A percentile compares a stretch with the other conserved stretches of the same genome.
Evolutionary conservation across 2,797 vertebrate species (phyloP).

Genomic region (Xiphophorus birchmanni): DNA sequence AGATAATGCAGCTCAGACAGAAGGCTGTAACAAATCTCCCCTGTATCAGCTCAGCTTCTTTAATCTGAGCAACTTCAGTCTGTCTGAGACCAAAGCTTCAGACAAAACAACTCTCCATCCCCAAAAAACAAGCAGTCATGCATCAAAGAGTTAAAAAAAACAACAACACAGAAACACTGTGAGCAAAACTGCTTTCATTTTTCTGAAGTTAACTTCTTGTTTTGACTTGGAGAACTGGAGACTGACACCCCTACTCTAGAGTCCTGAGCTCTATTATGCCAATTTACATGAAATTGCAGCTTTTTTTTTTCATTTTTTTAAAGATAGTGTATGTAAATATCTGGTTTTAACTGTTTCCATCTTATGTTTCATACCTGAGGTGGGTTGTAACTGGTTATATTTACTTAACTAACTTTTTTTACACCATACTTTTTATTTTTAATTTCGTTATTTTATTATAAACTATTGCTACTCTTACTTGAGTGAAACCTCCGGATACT

Average conservation of each 20-base stretch:
- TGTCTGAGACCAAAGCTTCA: constrained; percentile 63
- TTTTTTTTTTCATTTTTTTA: not conserved
- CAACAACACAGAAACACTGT: not conserved
- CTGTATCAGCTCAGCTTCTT: constrained; percentile 63
- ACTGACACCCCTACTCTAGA: not conserved
- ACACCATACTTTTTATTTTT: too few relatives aligned
- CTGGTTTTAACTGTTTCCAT: not conserved
- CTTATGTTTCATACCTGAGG: not conserved
- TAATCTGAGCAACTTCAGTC: constrained; percentile 70
- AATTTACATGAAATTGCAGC: not conserved
- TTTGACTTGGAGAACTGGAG: not conserved
- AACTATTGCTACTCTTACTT: too few relatives aligned
- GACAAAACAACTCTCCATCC: constrained; percentile 52
- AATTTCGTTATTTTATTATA: too few relatives aligned
- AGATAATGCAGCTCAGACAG: constrained; percentile 64
- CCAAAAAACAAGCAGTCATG: not conserved
- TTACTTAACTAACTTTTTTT: too few relatives aligned
- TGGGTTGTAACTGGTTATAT: too few relatives aligned
- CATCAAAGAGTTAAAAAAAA: not conserved
- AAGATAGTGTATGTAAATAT: not conserved
- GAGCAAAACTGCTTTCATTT: not conserved
- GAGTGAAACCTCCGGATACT: too few relatives aligned
- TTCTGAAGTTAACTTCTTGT: not conserved
- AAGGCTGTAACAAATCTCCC: constrained; percentile 73
- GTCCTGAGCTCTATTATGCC: not conserved